Conservation (phyloP, 2,797 vertebrate genomes). For the Echeneis naucrates region DNA sequence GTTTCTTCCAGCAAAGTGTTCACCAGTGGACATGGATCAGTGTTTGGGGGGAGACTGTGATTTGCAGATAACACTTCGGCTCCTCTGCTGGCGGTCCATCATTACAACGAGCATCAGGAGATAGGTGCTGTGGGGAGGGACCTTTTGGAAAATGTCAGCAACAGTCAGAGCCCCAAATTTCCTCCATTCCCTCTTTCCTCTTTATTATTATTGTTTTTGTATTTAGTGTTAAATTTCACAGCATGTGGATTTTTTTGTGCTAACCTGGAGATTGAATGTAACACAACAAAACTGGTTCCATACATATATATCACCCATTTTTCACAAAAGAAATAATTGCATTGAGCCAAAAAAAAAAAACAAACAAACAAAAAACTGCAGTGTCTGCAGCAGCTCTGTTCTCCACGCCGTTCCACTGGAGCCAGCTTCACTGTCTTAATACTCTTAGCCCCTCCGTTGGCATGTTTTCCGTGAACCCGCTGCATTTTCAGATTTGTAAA, state of each 20-base stretch:
- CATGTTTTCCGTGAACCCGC: slow-evolving; percentile 73
- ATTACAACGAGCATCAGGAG: slow-evolving; percentile 62
- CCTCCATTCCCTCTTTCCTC: slow-evolving; percentile 53
- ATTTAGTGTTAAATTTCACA: slow-evolving; percentile 54
- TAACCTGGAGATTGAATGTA: slow-evolving; percentile 32
- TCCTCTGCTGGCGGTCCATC: slow-evolving; percentile 66
- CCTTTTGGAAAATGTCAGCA: slow-evolving; percentile 75
- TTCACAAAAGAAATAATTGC: slow-evolving; percentile 37
- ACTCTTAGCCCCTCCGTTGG: slow-evolving; percentile 75
- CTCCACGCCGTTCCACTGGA: slow-evolving; percentile 53
- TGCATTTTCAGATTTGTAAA: slow-evolving; percentile 75
- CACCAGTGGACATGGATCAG: slow-evolving; percentile 63
- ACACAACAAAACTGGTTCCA: slow-evolving; percentile 18
- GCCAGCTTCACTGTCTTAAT: slow-evolving; percentile 74
- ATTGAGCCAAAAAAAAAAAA: neutral
- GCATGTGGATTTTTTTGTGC: slow-evolving; percentile 49
- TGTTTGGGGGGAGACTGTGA: slow-evolving; percentile 62
- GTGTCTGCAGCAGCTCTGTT: slow-evolving; percentile 49
- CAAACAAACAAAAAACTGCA: slow-evolving; percentile 19
- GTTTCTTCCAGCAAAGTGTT: slow-evolving; percentile 66
- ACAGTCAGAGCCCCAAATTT: slow-evolving; percentile 69
- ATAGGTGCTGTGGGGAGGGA: slow-evolving; percentile 50
- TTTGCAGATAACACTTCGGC: slow-evolving; percentile 67
- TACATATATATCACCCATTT: slow-evolving; percentile 53
- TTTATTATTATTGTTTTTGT: slow-evolving; percentile 37